Evolutionary conservation across 2,113 vertebrate species (phyloP).

Genomic region (Neogobius melanostomus): DNA sequence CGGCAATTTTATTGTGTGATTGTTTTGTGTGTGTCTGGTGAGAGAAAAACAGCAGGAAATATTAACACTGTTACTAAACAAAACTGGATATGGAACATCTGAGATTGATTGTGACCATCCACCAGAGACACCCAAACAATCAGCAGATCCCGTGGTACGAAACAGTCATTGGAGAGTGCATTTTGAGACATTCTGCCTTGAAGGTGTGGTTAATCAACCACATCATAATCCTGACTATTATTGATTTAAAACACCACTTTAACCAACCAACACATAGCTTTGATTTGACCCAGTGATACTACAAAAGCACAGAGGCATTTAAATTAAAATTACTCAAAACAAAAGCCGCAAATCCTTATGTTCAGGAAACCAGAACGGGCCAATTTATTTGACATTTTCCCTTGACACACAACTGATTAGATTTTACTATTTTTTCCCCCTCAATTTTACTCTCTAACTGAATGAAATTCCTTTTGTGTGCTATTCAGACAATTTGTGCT

Average conservation of each 20-base stretch:
- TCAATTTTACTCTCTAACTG: slow-evolving; percentile 1
- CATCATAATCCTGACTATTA: background rate
- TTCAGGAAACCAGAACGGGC: slow-evolving; percentile 3
- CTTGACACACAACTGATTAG: slow-evolving; percentile 5
- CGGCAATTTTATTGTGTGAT: background rate
- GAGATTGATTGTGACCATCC: background rate
- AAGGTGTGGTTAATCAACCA: background rate
- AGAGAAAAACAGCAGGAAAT: background rate
- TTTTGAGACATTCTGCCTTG: background rate
- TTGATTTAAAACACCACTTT: slow-evolving; percentile 4
- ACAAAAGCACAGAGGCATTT: background rate
- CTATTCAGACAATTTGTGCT: slow-evolving; percentile 10
- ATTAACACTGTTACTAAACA: background rate
- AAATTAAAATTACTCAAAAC: slow-evolving; percentile 4
- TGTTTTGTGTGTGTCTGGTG: background rate
- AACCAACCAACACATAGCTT: slow-evolving; percentile 6
- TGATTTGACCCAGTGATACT: slow-evolving; percentile 1
- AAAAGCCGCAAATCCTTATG: slow-evolving; percentile 6
- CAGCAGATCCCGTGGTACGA: background rate
- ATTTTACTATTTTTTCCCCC: background rate
- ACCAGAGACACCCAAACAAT: background rate
- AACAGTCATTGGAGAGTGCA: background rate
- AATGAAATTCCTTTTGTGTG: background rate
- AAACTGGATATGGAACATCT: background rate
- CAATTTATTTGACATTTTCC: slow-evolving; percentile 7